Evolutionary conservation across 2,888 invertebrate species (phyloP).

Genomic region (Dynastes maya): DNA sequence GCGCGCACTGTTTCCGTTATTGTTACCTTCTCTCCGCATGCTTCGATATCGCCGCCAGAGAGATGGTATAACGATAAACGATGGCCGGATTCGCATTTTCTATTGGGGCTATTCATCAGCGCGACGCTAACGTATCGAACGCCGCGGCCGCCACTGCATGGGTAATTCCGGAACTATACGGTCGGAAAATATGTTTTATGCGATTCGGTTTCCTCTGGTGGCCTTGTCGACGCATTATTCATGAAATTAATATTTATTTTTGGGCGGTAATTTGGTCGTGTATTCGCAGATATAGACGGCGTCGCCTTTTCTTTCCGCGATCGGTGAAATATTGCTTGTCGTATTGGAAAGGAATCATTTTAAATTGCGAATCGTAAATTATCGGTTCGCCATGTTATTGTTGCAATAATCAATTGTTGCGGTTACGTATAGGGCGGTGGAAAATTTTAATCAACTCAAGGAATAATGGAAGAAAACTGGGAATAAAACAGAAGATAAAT

Average conservation of each 20-base stretch:
- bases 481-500: no score
- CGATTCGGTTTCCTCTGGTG: conserved; percentile 6
- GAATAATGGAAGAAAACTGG: no score
- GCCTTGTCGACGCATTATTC: conserved; percentile 21
- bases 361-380: conserved; percentile 15
- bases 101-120: conserved; percentile 29
- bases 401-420: not conserved
- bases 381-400: not conserved
- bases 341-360: conserved; percentile 5
- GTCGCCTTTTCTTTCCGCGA: not conserved
- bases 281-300: not conserved
- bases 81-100: conserved; percentile 16
- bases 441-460: not conserved
- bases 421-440: not conserved
- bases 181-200: conserved; percentile 25
- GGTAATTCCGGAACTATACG: conserved; percentile 26
- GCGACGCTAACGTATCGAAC: conserved; percentile 16
- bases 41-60: not conserved
- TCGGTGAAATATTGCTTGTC: not conserved
- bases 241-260: conserved; percentile 42
- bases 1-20: conserved; percentile 8
- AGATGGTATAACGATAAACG: conserved; percentile 27
- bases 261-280: conserved; percentile 9
- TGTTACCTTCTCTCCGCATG: conserved; percentile 3
- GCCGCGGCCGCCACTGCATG: conserved; percentile 13